Percentiles rank a stretch among this genome's conserved stretches.
phyloP scores from a whole-genome alignment of 1,140 invertebrate genomes.

The Neotoxoptera formosana region DNA sequence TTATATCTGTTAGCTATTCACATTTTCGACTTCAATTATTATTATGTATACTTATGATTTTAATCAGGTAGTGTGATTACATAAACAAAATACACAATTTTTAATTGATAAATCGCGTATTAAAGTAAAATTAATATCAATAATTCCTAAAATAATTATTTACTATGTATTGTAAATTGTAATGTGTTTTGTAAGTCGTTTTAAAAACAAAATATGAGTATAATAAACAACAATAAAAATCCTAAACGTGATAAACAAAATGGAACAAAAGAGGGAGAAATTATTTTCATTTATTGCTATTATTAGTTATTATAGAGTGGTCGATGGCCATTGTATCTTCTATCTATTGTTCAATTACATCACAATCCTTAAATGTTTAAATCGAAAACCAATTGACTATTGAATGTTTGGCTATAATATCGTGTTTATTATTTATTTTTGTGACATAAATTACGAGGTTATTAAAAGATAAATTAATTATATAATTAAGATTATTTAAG shows the following conservation, averaged over 20 bases:
- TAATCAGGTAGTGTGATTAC: not conserved
- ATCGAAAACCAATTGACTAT: not conserved
- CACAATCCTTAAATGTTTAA: not conserved
- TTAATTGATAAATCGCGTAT: not conserved
- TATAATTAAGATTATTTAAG: not conserved
- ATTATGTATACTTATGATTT: not conserved
- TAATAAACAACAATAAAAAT: not conserved
- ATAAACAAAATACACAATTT: not conserved
- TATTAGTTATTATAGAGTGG: not conserved
- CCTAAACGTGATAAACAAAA: too few relatives aligned
- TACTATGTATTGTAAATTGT: not conserved
- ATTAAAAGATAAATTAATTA: not conserved
- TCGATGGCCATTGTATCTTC: not conserved
- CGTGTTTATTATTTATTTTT: not conserved
- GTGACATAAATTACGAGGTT: not conserved
- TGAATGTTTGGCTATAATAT: not conserved
- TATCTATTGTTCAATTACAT: not conserved
- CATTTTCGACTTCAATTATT: not conserved
- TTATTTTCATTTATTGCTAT: not conserved
- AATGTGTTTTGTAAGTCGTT: not conserved
- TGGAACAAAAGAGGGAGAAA: not conserved
- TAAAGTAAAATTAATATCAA: not conserved
- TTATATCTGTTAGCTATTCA: not conserved
- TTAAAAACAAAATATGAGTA: too few relatives aligned
- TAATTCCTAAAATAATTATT: too few relatives aligned